These are phyloP conservation scores for Noturus placidus DNA, from an alignment of 2,113 vertebrate species.

Conservation along the genomic window DNA sequence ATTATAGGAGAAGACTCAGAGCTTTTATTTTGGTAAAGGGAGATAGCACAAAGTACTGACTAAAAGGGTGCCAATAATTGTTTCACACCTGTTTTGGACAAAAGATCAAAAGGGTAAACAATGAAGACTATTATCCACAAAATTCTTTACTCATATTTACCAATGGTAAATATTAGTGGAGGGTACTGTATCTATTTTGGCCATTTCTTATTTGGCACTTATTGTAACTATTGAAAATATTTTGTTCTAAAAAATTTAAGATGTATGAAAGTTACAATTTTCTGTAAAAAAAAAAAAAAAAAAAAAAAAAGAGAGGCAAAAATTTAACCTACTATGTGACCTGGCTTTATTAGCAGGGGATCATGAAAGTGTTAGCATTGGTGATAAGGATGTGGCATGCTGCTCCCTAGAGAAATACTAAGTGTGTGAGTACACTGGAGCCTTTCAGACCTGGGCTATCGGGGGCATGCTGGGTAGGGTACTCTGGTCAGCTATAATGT, in stretches of 20 bases:
- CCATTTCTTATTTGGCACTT: background rate
- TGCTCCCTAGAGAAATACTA: slow-evolving; percentile 64
- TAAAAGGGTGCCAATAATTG: no score
- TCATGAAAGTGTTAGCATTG: slow-evolving; percentile 22
- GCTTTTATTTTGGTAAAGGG: no score
- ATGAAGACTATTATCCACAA: no score
- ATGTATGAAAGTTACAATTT: background rate
- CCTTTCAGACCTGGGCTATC: slow-evolving; percentile 63
- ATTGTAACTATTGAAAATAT: background rate
- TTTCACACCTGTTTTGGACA: no score
- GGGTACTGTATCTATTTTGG: background rate
- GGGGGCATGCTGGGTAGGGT: slow-evolving; percentile 54
- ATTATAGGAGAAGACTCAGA: no score
- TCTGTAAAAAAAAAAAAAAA: background rate
- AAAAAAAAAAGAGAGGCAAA: background rate
- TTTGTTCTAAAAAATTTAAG: background rate
- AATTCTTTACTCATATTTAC: no score
- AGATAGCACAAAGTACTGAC: no score
- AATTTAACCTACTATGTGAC: no score
- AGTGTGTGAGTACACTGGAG: slow-evolving; percentile 64
- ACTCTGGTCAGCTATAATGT: slow-evolving; percentile 61
- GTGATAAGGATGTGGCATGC: slow-evolving; percentile 37
- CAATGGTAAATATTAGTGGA: no score
- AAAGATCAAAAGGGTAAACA: no score
- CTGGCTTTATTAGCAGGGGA: background rate